A percentile compares a stretch with the other conserved stretches of the same genome.
phyloP scores from a whole-genome alignment of 1,140 invertebrate species.

The Drosophila melanogaster region Release_6_plus_ISO1_MT NC_004354.4:10407001-10407500 shows the following conservation, averaged over 20 bases:
- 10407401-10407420: conserved; percentile 93
- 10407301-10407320: conserved; percentile 54
- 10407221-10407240: conserved; percentile 94
- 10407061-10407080: conserved; percentile 94
- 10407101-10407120: conserved; percentile 88
- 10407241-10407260: conserved; percentile 97
- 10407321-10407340: no score
- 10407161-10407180: conserved; percentile 93
- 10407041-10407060: conserved; percentile 92
- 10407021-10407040: conserved; percentile 94
- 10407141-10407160: background rate
- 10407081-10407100: conserved; percentile 95
- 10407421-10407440: conserved; percentile 94
- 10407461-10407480: conserved; percentile 92
- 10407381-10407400: conserved; percentile 99
- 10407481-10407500: conserved; percentile 85
- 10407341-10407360: background rate
- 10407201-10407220: conserved; percentile 96
- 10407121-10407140: background rate
- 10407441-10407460: conserved; percentile 88
- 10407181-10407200: conserved; percentile 96
- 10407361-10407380: conserved; percentile 98
- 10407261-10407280: conserved; percentile 99
- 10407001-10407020: conserved; percentile 96
- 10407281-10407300: conserved; percentile 98